Conservation (phyloP, 92 coral and sea anemone genomes). For the Isaurus tuberculatus region DNA sequence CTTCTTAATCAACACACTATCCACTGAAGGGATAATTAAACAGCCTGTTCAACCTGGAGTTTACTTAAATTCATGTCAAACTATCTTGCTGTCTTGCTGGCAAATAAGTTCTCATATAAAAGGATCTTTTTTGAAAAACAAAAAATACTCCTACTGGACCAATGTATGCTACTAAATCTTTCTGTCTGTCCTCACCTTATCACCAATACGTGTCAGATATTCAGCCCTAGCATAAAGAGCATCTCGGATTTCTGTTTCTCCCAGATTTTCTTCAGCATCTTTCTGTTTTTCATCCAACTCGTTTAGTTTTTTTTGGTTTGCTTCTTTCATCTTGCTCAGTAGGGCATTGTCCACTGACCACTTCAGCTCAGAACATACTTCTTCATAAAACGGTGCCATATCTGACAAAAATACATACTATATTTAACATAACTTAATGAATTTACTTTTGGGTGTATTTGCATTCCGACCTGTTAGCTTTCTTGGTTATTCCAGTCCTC, state of each 20-base stretch:
- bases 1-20: no score
- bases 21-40: no score
- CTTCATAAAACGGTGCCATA: constrained; percentile 97
- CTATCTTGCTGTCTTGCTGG: no score
- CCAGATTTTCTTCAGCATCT: constrained; percentile 94
- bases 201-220: constrained; percentile 88
- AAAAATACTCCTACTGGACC: no score
- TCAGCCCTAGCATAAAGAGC: constrained; percentile 89
- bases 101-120: no score
- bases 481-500: no score
- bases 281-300: constrained; percentile 86
- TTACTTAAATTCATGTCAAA: no score
- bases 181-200: constrained; percentile 66
- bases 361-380: constrained; percentile 85
- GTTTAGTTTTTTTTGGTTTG: constrained; percentile 79
- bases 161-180: no score
- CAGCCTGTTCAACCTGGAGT: no score
- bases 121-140: no score
- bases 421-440: not conserved
- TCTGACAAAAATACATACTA: constrained; percentile 51
- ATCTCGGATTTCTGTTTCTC: constrained; percentile 97
- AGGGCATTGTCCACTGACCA: constrained; percentile 92
- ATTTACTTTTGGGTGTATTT: no score
- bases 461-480: no score
- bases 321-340: constrained; percentile 83